A percentile compares a stretch with the other conserved stretches of the same genome.
Conservation (phyloP, 1,140 invertebrate genomes). For the Drosophila persimilis region DNA sequence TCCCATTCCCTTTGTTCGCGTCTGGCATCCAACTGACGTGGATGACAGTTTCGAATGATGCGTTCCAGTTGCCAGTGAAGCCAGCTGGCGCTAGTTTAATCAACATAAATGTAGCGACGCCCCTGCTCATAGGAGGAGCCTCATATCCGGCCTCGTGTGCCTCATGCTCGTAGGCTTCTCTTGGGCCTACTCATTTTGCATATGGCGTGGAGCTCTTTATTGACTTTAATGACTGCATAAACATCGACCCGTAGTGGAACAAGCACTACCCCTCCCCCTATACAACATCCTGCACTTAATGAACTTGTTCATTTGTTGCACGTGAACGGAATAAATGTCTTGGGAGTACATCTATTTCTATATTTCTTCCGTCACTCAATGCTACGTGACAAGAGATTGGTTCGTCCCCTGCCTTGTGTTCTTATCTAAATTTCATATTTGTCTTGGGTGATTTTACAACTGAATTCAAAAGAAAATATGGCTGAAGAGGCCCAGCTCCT, state of each 20-base stretch:
- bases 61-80: slow-evolving; percentile 5
- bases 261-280: slow-evolving; percentile 6
- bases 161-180: slow-evolving; percentile 7
- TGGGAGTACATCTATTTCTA: slow-evolving; percentile 59
- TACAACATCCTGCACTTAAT: slow-evolving; percentile 52
- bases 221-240: slow-evolving; percentile 49
- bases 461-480: slow-evolving; percentile 1
- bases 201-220: slow-evolving; percentile 49
- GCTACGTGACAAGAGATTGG: slow-evolving; percentile 42
- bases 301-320: slow-evolving; percentile 74
- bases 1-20: slow-evolving; percentile 14
- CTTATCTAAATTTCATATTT: slow-evolving; percentile 49
- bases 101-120: slow-evolving; percentile 58
- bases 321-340: slow-evolving; percentile 61
- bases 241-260: slow-evolving; percentile 39
- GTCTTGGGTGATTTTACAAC: slow-evolving; percentile 22
- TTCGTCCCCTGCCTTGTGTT: slow-evolving; percentile 8
- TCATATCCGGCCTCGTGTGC: slow-evolving; percentile 15
- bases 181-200: slow-evolving; percentile 54
- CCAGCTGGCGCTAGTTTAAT: slow-evolving; percentile 60
- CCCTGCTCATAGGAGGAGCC: too few species aligned
- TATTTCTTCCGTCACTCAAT: slow-evolving; percentile 53
- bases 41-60: slow-evolving; percentile 2
- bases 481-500: not conserved
- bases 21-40: slow-evolving; percentile 21